Evolutionary conservation across 2,888 invertebrate genomes (phyloP), one percentile per base, ranked within the genome.

Genomic region (Itoplectis maculator): DNA sequence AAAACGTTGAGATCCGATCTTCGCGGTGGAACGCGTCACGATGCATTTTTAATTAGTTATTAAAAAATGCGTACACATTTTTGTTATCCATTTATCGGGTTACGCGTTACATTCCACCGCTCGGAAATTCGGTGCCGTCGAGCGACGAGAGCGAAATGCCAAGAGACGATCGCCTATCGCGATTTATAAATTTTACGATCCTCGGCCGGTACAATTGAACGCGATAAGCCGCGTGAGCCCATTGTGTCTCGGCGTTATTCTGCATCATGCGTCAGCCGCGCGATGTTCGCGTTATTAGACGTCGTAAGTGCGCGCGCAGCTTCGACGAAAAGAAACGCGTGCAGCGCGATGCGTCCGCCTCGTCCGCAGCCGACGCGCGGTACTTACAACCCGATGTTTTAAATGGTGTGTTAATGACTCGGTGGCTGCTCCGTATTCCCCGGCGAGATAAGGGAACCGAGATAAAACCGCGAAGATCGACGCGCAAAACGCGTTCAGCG

Each of bases 361-460:
- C 56, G 47, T 45, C 56, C 5, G 8, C 40, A 5, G 29, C 29
- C 29, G 29, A 5, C 29, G n/a, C 29, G 29, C 3, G 3, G 29
- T 29, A 47, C 45, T n/a, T 40, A 68, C n/a, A 49, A 63, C 65
- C 15, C 45, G 78, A 65, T 79, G 65, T 79, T 72, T 79, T 76
- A 76, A 82, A 82, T 72, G 66, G 82, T 65, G 79, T 82, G 82
- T 82, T 79, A 82, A 82, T 82, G 76, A 72, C 79, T 35, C 56
- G 45, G 69, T 56, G 63, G 65, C 51, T 66, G 54, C 61, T 72
- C 72, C n/a, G n/a, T 79, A 79, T 72, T 79, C 59, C 59, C 56
- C 35, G 56, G 35, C 42, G 74, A 74, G 72, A 82, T 82, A 82
- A 82, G 79, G 42, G 20, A 76, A 9, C 51, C 81, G 20, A 79